Conservation (phyloP, 2,113 vertebrate genomes). For the Tiliqua scincoides region DNA sequence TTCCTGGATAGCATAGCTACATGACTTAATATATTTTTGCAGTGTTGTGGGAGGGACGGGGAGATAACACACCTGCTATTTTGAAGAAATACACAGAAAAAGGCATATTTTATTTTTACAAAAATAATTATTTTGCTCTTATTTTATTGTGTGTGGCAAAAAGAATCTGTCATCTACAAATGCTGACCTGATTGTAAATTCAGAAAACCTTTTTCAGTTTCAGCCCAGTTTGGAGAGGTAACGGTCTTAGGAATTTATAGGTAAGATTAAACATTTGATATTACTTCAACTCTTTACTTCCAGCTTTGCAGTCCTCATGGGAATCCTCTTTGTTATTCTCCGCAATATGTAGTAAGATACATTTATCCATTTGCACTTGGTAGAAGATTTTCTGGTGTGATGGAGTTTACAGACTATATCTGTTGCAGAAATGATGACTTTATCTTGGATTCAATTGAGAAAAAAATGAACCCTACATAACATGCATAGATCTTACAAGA, state of each 20-base stretch:
- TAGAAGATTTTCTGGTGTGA: conserved; percentile 4
- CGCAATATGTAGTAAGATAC: conserved; percentile 9
- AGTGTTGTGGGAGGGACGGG: neutral
- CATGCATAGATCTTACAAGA: neutral
- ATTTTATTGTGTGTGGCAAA: neutral
- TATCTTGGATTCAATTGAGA: neutral
- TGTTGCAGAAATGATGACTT: neutral
- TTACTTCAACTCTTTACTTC: conserved; percentile 24
- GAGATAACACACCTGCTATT: neutral
- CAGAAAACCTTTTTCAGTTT: neutral
- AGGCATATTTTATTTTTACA: neutral
- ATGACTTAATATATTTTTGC: neutral
- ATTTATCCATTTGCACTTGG: conserved; percentile 16
- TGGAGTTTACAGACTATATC: conserved; percentile 18
- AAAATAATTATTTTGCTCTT: conserved; percentile 2
- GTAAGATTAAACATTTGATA: neutral
- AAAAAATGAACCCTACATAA: conserved; percentile 34
- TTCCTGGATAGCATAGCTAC: neutral
- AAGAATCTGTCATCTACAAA: neutral
- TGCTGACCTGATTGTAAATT: neutral
- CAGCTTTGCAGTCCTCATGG: neutral
- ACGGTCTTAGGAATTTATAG: conserved; percentile 27
- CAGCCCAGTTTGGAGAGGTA: neutral
- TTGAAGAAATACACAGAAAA: neutral
- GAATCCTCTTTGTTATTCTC: conserved; percentile 4